Evolutionary conservation across 2,113 vertebrate genomes (phyloP).

Genomic region (Cryptomyrus ogoouensis): DNA sequence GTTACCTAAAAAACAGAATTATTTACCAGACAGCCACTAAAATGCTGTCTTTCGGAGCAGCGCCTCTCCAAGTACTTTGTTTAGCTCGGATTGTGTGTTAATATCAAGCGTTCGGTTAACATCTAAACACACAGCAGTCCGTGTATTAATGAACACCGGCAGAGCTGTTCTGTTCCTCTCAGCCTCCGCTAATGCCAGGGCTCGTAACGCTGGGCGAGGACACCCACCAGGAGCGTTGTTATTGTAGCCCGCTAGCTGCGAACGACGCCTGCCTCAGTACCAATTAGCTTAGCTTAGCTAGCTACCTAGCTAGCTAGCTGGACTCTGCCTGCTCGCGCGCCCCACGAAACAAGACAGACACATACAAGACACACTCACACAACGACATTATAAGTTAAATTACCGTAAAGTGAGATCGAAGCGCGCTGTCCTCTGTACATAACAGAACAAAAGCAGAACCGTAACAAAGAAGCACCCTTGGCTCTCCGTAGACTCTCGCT

Average conservation of each 20-base stretch:
- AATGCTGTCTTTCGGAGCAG: background rate
- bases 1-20: background rate
- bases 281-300: background rate
- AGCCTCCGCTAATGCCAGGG: background rate
- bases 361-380: background rate
- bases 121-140: background rate
- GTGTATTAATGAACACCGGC: background rate
- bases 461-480: background rate
- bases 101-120: background rate
- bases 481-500: background rate
- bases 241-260: constrained; percentile 11
- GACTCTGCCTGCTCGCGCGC: background rate
- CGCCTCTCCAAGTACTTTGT: background rate
- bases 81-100: background rate
- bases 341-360: background rate
- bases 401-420: constrained; percentile 29
- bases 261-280: background rate
- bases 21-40: background rate
- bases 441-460: constrained; percentile 21
- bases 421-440: constrained; percentile 15
- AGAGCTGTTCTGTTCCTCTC: background rate
- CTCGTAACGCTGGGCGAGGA: background rate
- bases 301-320: background rate
- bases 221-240: background rate
- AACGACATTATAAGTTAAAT: constrained; percentile 3